Evolutionary conservation across 2,113 vertebrate species (phyloP), one percentile per base, ranked within the genome.

Genomic region (Passerina amoena): DNA sequence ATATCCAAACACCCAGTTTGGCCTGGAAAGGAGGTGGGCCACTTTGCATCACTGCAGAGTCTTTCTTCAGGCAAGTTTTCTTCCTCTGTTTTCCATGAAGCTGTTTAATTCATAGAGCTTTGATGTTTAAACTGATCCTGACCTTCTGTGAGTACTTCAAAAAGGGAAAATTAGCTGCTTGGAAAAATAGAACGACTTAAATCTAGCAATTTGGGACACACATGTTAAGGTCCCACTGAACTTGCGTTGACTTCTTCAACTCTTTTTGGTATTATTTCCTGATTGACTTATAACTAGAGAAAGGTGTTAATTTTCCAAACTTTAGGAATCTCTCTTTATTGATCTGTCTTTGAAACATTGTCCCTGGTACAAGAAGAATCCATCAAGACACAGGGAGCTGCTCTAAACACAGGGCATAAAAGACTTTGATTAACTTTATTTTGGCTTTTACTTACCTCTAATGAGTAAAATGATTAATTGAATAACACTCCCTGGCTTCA

Each of bases 41-140:
- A 88, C 82, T 69, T 82, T 95, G 93, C 75, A 94, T 96, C 92
- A 96, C 94, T 95, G 93, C 83, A 81, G 97, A 94, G 78, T 96
- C 97, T 98, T 98, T 98, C 98, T 98, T 96, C 97, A 97, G 97
- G 97, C 97, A 97, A 97, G 97, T 96, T 96, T 94, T 96, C 95
- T 97, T 95, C 92, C 77, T 98, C 96, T 97, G 89, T 97, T 98
- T 97, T 97, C 82, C 95, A 95, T 98, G 97, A 98, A 98, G 97
- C 97, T 98, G 94, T 97, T 99, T 98, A 98, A 98, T 98, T 98
- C 97, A 90, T 98, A 96, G 95, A 94, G 96, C 98, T 99, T 99
- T 99, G 98, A 99, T 98, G 98, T 98, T 98, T 98, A 98, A 98
- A 98, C 98, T 97, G 96, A 96, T 97, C 96, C 90, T 98, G 98